A percentile compares a stretch with the other conserved stretches of the same genome.
Conservation (phyloP, 2,113 vertebrate genomes). For the Tetraodon nigroviridis region DNA sequence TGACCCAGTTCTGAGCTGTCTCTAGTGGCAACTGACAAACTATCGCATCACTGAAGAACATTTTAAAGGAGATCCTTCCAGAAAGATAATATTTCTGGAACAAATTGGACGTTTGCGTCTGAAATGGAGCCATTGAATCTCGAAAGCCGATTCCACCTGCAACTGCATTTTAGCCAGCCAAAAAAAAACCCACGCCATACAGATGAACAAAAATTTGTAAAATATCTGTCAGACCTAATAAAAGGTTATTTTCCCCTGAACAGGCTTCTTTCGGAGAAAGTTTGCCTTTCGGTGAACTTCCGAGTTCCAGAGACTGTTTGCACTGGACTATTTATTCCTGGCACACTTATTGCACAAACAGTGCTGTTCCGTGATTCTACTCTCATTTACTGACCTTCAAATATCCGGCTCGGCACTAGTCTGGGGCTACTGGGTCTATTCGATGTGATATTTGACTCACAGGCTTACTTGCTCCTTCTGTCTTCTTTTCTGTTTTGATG, state of each 20-base stretch:
- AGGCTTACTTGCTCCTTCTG: constrained; percentile 3
- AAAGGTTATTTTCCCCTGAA: background rate
- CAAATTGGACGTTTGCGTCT: background rate
- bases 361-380: constrained; percentile 33
- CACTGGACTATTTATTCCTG: constrained; percentile 31
- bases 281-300: background rate
- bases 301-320: constrained; percentile 4
- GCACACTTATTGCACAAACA: constrained; percentile 27
- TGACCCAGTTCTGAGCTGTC: constrained; percentile 37
- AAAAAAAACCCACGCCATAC: no score
- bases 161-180: no score
- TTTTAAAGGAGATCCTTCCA: no score
- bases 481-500: constrained; percentile 1
- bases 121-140: background rate
- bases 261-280: background rate
- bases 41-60: no score
- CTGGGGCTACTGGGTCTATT: constrained; percentile 20
- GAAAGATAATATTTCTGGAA: background rate
- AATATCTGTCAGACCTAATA: no score
- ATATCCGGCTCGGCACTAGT: constrained; percentile 39
- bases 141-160: no score
- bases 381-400: constrained; percentile 59
- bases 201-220: no score
- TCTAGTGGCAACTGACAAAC: constrained; percentile 1
- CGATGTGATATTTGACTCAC: background rate